Percentiles rank a stretch among this genome's conserved stretches.
These are phyloP conservation scores for Drosophila jambulina DNA, from an alignment of 1,140 invertebrate genomes.

Conservation along the genomic window DNA sequence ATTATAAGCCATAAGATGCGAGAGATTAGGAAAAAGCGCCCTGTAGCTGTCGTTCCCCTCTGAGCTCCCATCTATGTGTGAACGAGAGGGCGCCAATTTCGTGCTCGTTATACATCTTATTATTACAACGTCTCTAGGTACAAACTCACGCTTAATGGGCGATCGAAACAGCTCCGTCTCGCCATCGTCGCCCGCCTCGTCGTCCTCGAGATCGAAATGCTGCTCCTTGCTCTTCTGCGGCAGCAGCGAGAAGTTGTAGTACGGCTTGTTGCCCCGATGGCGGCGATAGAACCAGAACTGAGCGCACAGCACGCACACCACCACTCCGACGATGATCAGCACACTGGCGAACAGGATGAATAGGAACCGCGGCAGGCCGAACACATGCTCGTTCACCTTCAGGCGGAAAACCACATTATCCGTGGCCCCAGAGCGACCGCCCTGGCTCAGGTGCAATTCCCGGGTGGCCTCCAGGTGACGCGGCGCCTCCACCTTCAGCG, in stretches of 20 bases:
- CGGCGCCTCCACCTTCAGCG: conserved; percentile 86
- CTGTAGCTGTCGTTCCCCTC: too few relatives aligned
- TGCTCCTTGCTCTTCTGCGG: conserved; percentile 82
- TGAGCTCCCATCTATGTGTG: too few relatives aligned
- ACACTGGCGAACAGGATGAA: conserved; percentile 90
- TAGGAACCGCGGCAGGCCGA: conserved; percentile 90
- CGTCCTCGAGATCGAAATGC: conserved; percentile 86
- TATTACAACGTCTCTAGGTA: background rate
- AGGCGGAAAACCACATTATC: conserved; percentile 89
- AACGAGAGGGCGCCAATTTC: too few relatives aligned
- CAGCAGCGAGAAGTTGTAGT: conserved; percentile 85
- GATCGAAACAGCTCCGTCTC: conserved; percentile 88
- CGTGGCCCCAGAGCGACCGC: conserved; percentile 77
- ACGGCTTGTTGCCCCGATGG: conserved; percentile 68
- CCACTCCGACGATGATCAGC: conserved; percentile 67
- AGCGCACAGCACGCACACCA: conserved; percentile 74
- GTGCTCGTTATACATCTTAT: background rate
- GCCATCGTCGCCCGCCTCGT: conserved; percentile 86
- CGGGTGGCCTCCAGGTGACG: conserved; percentile 87
- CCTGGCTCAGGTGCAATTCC: conserved; percentile 85
- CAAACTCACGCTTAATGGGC: conserved; percentile 86
- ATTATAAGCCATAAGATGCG: too few relatives aligned
- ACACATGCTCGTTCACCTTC: conserved; percentile 88
- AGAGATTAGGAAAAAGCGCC: too few relatives aligned
- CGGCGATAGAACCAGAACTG: conserved; percentile 79